Evolutionary conservation across 2,888 invertebrate genomes (phyloP), one percentile per base, ranked within the genome.

Genomic region (Meandrusa payeni): DNA sequence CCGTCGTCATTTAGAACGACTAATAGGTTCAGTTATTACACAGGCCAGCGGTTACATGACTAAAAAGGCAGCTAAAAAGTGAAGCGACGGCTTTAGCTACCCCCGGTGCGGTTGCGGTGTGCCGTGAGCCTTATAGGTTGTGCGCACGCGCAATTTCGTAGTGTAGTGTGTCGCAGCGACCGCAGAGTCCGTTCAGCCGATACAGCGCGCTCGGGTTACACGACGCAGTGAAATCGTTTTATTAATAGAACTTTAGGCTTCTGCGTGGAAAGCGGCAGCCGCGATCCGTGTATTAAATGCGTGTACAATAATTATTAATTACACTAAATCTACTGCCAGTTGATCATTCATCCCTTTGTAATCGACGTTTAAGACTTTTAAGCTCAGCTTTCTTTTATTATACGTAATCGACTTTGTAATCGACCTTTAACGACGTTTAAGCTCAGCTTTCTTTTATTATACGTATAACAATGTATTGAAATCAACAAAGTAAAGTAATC

Each of bases 101-200:
- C 39, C 39, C 31, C 32, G 43, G 27, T 44, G 44, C 33, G 38
- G 38, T 33, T 33, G 27, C 33, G 40, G 38, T 39, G 50, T 50
- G 51, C 58, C 55, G 62, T 59, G 47, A 43, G 61, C 62, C 32
- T 59, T 57, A 62, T 61, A 64, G 61, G 57, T 54, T 58, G 51
- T 65, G 70, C 61, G 64, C 65, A 55, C 61, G 66, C 61, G 65
- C 66, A 69, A 68, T 70, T 73, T 70, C 68, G 68, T 69, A 71
- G 72, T 68, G 61, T 64, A 69, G 66, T 64, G 64, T 69, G 61
- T 68, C 67, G 62, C 52, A 54, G 64, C 57, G 66, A 78, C 78
- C 78, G 69, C 78, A 77, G 69, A 54, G 66, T 69, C 63, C 65
- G 57, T 43, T 66, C 65, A 64, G 65, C 54, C 65, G 70, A 59